phyloP scores from a whole-genome alignment of 2,888 invertebrate species.

The Melolontha melolontha region DNA sequence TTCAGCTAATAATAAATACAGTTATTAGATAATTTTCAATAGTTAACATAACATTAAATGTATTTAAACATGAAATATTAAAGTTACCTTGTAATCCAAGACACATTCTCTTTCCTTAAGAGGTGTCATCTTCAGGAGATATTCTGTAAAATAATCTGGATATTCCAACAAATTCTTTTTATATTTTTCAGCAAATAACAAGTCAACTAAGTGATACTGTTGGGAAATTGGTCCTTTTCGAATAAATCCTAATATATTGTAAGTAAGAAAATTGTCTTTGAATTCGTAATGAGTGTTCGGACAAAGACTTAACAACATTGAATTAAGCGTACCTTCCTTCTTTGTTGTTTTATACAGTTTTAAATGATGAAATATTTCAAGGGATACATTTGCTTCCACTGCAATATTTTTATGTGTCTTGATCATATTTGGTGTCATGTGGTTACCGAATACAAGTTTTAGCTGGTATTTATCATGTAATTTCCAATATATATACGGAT shows the following conservation, averaged over 20 bases:
- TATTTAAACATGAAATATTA: too few species aligned
- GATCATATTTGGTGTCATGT: slow-evolving; percentile 32
- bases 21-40: too few species aligned
- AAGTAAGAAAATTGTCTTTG: not conserved
- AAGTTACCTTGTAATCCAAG: slow-evolving; percentile 15
- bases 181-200: slow-evolving; percentile 26
- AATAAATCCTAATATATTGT: not conserved
- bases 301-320: slow-evolving; percentile 23
- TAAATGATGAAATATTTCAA: slow-evolving; percentile 10
- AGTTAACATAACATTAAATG: too few species aligned
- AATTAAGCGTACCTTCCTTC: slow-evolving; percentile 15
- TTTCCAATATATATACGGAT: slow-evolving; percentile 28
- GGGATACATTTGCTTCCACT: not conserved
- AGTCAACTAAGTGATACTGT: slow-evolving; percentile 7
- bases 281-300: slow-evolving; percentile 24
- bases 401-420: slow-evolving; percentile 6
- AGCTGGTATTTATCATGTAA: slow-evolving; percentile 24
- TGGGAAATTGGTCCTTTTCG: slow-evolving; percentile 10
- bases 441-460: slow-evolving; percentile 25
- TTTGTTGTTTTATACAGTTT: slow-evolving; percentile 26
- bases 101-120: slow-evolving; percentile 23
- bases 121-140: slow-evolving; percentile 18
- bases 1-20: too few species aligned
- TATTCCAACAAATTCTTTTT: slow-evolving; percentile 20
- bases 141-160: slow-evolving; percentile 16